Conservation (phyloP, 2,113 vertebrate genomes). For the Orcinus orca region DNA sequence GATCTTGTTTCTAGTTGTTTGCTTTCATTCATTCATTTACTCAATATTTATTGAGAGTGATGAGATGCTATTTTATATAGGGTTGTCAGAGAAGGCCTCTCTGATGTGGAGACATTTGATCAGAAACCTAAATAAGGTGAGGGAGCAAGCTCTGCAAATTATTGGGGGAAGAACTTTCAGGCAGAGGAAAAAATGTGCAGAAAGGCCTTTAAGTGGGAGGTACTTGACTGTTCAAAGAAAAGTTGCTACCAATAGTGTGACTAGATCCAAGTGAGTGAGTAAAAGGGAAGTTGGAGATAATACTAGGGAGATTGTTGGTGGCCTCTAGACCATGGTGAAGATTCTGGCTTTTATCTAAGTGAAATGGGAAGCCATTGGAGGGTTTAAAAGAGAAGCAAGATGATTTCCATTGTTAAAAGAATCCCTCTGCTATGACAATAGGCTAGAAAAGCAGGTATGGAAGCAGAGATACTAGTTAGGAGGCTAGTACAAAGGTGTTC, state of each 20-base stretch:
- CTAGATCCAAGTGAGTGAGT: background rate
- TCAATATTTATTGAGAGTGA: slow-evolving; percentile 12
- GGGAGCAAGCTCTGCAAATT: background rate
- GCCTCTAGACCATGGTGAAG: background rate
- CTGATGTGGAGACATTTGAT: background rate
- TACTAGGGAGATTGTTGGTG: background rate
- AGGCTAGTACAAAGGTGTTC: background rate
- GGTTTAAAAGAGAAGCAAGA: slow-evolving; percentile 12
- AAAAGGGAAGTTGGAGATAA: background rate
- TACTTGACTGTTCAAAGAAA: background rate
- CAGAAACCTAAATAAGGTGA: background rate
- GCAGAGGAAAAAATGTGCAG: background rate
- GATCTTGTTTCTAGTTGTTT: background rate
- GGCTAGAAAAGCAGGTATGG: background rate
- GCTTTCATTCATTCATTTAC: slow-evolving; percentile 10
- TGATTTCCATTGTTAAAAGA: slow-evolving; percentile 1
- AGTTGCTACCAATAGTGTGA: background rate
- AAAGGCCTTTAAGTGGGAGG: background rate
- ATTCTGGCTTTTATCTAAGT: slow-evolving; percentile 4
- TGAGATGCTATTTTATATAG: background rate
- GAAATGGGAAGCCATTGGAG: background rate
- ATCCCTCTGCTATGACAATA: background rate
- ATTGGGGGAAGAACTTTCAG: background rate
- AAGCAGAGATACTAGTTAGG: background rate
- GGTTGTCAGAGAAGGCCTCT: background rate